Conservation (phyloP, 2,113 vertebrate genomes). For the Ginglymostoma cirratum region DNA sequence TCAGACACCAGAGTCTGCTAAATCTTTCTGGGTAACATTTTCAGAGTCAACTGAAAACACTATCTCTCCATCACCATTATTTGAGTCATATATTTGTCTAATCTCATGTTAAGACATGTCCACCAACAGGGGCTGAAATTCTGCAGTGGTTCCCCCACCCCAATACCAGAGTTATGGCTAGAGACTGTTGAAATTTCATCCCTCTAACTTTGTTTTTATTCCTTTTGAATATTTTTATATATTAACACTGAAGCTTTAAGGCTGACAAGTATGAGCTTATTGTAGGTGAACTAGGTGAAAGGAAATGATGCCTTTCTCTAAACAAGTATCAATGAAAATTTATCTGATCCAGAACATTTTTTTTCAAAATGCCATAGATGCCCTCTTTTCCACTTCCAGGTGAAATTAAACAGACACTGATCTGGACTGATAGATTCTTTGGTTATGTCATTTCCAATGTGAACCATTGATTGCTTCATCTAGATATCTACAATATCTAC, state of each 20-base stretch:
- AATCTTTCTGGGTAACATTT: too few relatives aligned
- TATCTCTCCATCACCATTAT: too few relatives aligned
- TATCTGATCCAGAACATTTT: conserved; percentile 2
- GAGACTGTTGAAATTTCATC: not conserved
- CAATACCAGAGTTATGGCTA: not conserved
- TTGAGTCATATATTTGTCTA: not conserved
- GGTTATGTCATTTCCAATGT: not conserved
- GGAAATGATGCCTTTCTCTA: too few relatives aligned
- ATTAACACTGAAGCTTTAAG: not conserved
- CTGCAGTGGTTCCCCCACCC: not conserved
- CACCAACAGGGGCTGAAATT: not conserved
- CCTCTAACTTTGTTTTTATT: not conserved
- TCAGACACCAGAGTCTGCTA: too few relatives aligned
- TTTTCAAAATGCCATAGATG: not conserved
- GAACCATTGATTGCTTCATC: not conserved
- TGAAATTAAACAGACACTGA: not conserved
- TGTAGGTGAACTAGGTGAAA: not conserved
- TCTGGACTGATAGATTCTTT: not conserved
- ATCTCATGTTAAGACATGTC: not conserved
- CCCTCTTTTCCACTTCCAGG: not conserved
- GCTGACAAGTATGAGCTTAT: not conserved
- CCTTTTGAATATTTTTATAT: not conserved
- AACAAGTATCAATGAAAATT: not conserved
- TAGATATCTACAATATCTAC: conserved; percentile 38
- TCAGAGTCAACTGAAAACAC: too few relatives aligned